Percentiles rank a stretch among this genome's conserved stretches.
These are phyloP conservation scores for Cyprinodon tularosa DNA, from an alignment of 2,113 vertebrate genomes.

Conservation along the genomic window DNA sequence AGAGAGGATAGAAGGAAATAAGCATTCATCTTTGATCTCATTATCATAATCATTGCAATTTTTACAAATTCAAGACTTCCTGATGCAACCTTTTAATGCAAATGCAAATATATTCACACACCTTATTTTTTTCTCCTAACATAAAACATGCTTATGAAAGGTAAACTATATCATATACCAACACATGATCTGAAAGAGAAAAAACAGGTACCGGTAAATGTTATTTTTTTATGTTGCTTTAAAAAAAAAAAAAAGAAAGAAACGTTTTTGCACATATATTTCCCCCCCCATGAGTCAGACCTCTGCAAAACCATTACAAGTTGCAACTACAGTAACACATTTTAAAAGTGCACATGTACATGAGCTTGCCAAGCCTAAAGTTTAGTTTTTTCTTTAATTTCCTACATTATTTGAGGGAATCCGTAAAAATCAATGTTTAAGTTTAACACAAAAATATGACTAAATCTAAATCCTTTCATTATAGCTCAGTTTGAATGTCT, in stretches of 20 bases:
- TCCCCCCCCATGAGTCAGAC: too few species aligned
- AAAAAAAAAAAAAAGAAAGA: too few species aligned
- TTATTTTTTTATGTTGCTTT: too few species aligned
- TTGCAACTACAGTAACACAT: too few species aligned
- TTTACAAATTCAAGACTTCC: not conserved
- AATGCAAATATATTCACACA: not conserved
- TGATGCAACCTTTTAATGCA: slow-evolving; percentile 17
- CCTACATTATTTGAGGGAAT: not conserved
- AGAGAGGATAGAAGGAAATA: not conserved
- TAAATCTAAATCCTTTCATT: not conserved
- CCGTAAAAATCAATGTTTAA: not conserved
- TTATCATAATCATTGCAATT: not conserved
- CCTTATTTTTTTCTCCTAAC: not conserved
- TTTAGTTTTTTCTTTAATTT: too few species aligned
- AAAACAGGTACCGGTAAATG: not conserved
- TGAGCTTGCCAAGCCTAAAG: too few species aligned
- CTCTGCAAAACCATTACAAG: too few species aligned
- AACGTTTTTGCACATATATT: too few species aligned
- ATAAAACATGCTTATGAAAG: not conserved
- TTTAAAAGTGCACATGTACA: too few species aligned
- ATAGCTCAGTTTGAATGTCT: not conserved
- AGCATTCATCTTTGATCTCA: not conserved
- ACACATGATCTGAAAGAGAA: not conserved
- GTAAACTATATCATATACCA: not conserved
- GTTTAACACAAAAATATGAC: not conserved